A percentile compares a stretch with the other conserved stretches of the same genome.
Evolutionary conservation across 2,113 vertebrate genomes (phyloP).

Genomic region (Macrotus californicus): DNA sequence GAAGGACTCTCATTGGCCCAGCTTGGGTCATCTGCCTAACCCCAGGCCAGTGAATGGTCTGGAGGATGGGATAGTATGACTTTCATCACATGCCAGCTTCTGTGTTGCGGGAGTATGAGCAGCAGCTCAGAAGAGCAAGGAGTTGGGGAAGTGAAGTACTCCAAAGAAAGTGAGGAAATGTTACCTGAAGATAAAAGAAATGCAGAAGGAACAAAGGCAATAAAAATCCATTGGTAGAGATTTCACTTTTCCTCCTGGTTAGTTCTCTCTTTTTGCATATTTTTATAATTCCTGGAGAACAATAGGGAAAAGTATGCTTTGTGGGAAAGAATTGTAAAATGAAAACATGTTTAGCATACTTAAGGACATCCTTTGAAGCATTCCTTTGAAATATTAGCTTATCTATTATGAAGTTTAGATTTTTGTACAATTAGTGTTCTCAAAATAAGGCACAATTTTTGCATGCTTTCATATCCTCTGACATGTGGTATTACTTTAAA

Average conservation of each 20-base stretch:
- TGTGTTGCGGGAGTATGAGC: not conserved
- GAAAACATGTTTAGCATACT: constrained; percentile 20
- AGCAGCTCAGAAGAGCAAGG: not conserved
- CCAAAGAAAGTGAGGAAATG: not conserved
- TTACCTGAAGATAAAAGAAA: not conserved
- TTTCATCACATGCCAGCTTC: not conserved
- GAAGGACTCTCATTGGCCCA: not conserved
- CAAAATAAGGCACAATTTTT: not conserved
- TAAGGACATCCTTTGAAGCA: constrained; percentile 22
- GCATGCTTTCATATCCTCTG: not conserved
- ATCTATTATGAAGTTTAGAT: not conserved
- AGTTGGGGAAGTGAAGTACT: not conserved
- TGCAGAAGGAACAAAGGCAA: not conserved
- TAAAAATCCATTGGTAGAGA: not conserved
- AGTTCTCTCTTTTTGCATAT: not conserved
- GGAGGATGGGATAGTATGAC: not conserved
- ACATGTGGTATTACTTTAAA: constrained; percentile 25
- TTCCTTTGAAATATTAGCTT: constrained; percentile 31
- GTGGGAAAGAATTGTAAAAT: constrained; percentile 15
- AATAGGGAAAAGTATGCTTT: not conserved
- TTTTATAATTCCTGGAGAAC: not conserved
- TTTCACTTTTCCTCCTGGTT: not conserved
- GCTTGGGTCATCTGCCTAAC: not conserved
- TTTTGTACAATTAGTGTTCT: not conserved
- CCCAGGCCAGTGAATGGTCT: not conserved